Percentiles rank a stretch among this genome's conserved stretches.
Evolutionary conservation across 1,140 invertebrate genomes (phyloP).

Genomic region (Drosophila navojoa): DNA sequence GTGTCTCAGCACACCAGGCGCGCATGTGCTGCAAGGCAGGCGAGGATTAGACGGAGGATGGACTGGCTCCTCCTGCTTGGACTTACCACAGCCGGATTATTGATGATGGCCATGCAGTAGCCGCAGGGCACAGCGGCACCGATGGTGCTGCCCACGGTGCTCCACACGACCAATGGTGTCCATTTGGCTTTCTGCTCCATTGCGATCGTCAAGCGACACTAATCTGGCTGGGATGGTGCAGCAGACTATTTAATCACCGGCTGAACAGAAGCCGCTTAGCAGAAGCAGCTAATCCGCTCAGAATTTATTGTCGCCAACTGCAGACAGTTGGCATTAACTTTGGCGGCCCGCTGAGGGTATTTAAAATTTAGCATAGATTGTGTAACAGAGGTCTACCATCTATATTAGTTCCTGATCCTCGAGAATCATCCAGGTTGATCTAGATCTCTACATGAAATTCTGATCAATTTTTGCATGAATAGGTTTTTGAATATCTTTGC

Average conservation of each 20-base stretch:
- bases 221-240: neutral
- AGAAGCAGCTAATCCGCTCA: neutral
- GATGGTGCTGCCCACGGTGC: slow-evolving; percentile 86
- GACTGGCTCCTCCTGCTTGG: too few species aligned
- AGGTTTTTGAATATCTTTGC: too few species aligned
- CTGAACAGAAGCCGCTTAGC: too few species aligned
- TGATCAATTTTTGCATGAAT: too few species aligned
- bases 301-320: slow-evolving; percentile 15
- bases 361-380: too few species aligned
- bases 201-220: slow-evolving; percentile 6
- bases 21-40: slow-evolving; percentile 87
- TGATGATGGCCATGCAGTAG: slow-evolving; percentile 94
- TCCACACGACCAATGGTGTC: slow-evolving; percentile 55
- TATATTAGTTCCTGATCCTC: too few species aligned
- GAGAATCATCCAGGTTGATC: too few species aligned
- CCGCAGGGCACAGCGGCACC: slow-evolving; percentile 93
- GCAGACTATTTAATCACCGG: neutral
- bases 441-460: too few species aligned
- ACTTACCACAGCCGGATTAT: slow-evolving; percentile 85
- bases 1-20: slow-evolving; percentile 88
- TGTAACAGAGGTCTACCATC: too few species aligned
- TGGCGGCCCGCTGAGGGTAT: neutral
- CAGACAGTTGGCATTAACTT: neutral
- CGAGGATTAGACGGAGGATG: too few species aligned
- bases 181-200: slow-evolving; percentile 29